phyloP scores from a whole-genome alignment of 2,113 vertebrate species.

The Seriola quinqueradiata region DNA sequence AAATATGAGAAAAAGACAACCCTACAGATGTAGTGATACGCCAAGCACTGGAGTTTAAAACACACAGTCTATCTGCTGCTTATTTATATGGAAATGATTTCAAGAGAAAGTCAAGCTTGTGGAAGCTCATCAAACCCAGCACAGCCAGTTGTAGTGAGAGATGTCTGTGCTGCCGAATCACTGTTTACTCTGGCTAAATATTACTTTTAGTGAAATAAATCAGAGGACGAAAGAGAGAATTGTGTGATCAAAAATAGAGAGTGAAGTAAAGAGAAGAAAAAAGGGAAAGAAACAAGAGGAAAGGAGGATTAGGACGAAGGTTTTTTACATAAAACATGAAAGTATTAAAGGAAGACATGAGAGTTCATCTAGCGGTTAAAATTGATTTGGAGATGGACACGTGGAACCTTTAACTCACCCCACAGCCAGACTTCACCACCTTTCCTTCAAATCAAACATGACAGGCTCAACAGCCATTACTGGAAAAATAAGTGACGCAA shows the following conservation, averaged over 20 bases:
- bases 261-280: background rate
- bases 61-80: background rate
- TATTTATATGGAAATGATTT: constrained; percentile 36
- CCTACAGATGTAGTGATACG: background rate
- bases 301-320: background rate
- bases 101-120: background rate
- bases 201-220: constrained; percentile 1
- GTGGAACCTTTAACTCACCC: constrained; percentile 26
- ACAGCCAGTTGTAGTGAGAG: background rate
- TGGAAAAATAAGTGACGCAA: constrained; percentile 35
- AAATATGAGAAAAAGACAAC: background rate
- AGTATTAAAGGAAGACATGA: constrained; percentile 17
- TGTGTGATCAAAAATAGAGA: background rate
- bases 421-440: constrained; percentile 18
- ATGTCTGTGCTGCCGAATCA: background rate
- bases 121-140: constrained; percentile 9
- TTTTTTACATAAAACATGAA: constrained; percentile 27
- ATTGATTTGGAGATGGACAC: constrained; percentile 40
- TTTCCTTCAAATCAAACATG: constrained; percentile 43
- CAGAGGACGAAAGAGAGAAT: background rate
- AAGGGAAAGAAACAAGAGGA: background rate
- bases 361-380: constrained; percentile 33
- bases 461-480: constrained; percentile 14
- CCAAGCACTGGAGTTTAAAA: background rate
- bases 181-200: background rate